Conservation (phyloP, 2,888 invertebrate genomes). For the Cosmopolites sordidus region DNA sequence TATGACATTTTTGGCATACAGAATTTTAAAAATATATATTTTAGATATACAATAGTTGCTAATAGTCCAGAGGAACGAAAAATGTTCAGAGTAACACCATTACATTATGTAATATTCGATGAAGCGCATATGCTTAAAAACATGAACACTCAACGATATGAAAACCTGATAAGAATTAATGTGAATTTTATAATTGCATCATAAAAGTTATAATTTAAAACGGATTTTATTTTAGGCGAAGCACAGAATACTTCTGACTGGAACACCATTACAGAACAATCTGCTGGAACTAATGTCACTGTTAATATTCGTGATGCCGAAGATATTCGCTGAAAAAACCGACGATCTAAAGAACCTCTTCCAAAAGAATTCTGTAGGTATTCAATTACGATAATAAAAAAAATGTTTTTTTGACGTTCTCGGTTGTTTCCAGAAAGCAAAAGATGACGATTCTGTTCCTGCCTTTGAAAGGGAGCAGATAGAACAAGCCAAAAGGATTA, state of each 20-base stretch:
- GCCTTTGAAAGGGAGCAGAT: slow-evolving; percentile 89
- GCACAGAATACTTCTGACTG: slow-evolving; percentile 84
- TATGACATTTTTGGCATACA: background rate
- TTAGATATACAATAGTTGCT: slow-evolving; percentile 68
- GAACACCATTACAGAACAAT: slow-evolving; percentile 96
- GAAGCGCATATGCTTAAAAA: slow-evolving; percentile 99
- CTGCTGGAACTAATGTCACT: slow-evolving; percentile 92
- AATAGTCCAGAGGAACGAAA: slow-evolving; percentile 87
- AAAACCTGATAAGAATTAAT: slow-evolving; percentile 79
- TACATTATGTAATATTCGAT: slow-evolving; percentile 93
- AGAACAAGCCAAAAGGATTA: slow-evolving; percentile 88
- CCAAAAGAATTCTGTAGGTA: slow-evolving; percentile 65
- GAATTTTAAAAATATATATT: background rate
- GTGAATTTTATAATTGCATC: slow-evolving; percentile 31
- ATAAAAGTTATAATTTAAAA: slow-evolving; percentile 7
- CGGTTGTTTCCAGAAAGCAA: slow-evolving; percentile 27
- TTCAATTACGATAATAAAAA: background rate
- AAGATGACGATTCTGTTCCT: slow-evolving; percentile 58
- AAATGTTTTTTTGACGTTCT: background rate
- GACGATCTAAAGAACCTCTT: slow-evolving; percentile 85
- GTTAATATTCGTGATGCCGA: slow-evolving; percentile 93
- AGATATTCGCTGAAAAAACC: slow-evolving; percentile 84
- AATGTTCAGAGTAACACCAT: slow-evolving; percentile 81
- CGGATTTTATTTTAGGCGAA: slow-evolving; percentile 59
- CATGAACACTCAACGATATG: slow-evolving; percentile 89